Percentiles rank a stretch among this genome's conserved stretches.
These are phyloP conservation scores for Pseudomyrmex concolor DNA, from an alignment of 1,140 invertebrate genomes.

Conservation along the genomic window DNA sequence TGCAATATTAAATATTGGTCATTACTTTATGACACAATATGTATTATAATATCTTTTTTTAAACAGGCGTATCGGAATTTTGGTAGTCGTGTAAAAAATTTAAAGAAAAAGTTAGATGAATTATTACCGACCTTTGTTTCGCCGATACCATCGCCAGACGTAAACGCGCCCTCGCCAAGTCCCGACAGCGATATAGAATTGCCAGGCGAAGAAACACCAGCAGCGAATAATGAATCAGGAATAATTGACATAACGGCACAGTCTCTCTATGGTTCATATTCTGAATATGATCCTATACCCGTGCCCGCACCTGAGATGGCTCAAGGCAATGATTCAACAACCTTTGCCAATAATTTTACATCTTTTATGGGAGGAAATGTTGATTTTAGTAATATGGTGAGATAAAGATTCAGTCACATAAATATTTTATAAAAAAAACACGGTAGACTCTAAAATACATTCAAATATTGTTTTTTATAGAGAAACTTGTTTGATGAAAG, in stretches of 20 bases:
- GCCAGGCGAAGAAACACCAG: conserved; percentile 85
- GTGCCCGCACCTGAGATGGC: conserved; percentile 77
- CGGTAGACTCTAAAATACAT: neutral
- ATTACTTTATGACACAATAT: conserved; percentile 10
- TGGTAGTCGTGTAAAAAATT: conserved; percentile 92
- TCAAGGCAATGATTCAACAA: conserved; percentile 72
- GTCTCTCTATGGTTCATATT: conserved; percentile 82
- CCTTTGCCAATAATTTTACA: conserved; percentile 82
- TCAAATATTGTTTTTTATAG: conserved; percentile 69
- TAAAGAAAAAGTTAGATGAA: conserved; percentile 94
- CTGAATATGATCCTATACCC: conserved; percentile 81
- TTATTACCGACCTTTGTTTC: conserved; percentile 87
- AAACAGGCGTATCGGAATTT: conserved; percentile 96
- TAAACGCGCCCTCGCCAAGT: conserved; percentile 93
- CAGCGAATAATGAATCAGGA: conserved; percentile 76
- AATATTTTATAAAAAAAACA: neutral
- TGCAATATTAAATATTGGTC: neutral
- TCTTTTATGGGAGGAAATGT: conserved; percentile 84
- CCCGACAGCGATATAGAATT: conserved; percentile 92
- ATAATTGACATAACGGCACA: conserved; percentile 82
- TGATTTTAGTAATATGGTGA: conserved; percentile 84
- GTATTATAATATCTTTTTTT: conserved; percentile 36
- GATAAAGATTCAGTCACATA: neutral
- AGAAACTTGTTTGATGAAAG: conserved; percentile 82
- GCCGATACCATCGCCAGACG: conserved; percentile 90